phyloP scores from a whole-genome alignment of 1,140 invertebrate genomes.

The Cataglyphis hispanica region DNA sequence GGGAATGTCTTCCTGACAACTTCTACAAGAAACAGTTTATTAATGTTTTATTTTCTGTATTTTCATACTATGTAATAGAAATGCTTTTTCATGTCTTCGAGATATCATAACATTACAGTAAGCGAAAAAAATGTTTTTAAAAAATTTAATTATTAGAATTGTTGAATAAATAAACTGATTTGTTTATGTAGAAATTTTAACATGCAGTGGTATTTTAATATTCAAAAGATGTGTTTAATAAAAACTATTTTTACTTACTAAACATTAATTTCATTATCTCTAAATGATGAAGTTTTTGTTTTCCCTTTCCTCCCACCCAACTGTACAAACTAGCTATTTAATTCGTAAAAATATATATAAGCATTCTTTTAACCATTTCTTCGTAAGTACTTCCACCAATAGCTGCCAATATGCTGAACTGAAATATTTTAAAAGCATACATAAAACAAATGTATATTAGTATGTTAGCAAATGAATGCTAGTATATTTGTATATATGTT shows the following conservation, averaged over 20 bases:
- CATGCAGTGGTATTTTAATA: not conserved
- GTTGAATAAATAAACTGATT: not conserved
- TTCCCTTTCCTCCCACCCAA: constrained; percentile 5
- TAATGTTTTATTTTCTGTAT: not conserved
- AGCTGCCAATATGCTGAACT: not conserved
- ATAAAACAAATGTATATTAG: no score
- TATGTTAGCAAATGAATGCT: no score
- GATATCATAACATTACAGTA: not conserved
- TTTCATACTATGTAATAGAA: not conserved
- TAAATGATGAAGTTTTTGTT: not conserved
- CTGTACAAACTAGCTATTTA: not conserved
- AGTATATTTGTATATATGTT: no score
- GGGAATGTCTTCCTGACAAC: constrained; percentile 2
- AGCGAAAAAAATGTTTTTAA: not conserved
- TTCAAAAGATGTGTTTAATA: not conserved
- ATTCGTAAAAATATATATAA: not conserved
- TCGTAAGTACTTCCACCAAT: constrained; percentile 12
- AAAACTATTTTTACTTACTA: constrained; percentile 21
- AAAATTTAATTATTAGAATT: not conserved
- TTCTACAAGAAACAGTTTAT: constrained; percentile 4
- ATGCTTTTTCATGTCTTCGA: not conserved
- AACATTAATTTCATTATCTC: constrained; percentile 22
- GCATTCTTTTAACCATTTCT: not conserved
- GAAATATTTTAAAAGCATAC: not conserved
- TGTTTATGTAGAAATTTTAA: not conserved